These are phyloP conservation scores for Scaptomyza parva DNA, from an alignment of 2,888 invertebrate species.

Conservation along the genomic window DNA sequence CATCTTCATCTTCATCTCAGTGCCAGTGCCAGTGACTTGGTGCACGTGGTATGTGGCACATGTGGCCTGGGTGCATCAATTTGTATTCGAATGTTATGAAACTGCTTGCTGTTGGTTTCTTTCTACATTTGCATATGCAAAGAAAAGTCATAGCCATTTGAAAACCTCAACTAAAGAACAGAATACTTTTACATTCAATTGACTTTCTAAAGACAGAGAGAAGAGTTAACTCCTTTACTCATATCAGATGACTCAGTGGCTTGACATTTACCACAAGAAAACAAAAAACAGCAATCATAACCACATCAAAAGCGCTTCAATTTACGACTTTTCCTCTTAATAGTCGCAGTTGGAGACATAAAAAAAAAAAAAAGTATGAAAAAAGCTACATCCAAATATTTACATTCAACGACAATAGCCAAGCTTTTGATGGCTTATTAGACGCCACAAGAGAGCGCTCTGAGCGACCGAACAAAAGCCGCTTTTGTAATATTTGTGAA, in stretches of 20 bases:
- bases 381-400: conserved; percentile 61
- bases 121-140: conserved; percentile 23
- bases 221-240: conserved; percentile 20
- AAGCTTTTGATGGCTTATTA: conserved; percentile 74
- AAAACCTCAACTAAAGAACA: background rate
- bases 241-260: conserved; percentile 48
- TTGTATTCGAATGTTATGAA: conserved; percentile 10
- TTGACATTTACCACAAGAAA: conserved; percentile 27
- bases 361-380: conserved; percentile 25
- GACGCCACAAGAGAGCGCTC: conserved; percentile 55
- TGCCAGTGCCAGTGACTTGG: conserved; percentile 19
- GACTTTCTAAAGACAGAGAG: background rate
- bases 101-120: conserved; percentile 13
- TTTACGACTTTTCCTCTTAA: conserved; percentile 64
- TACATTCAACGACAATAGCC: conserved; percentile 57
- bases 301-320: conserved; percentile 63
- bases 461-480: conserved; percentile 67
- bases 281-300: conserved; percentile 40
- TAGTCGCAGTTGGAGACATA: conserved; percentile 10
- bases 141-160: background rate
- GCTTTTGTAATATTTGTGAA: conserved; percentile 58
- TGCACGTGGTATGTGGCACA: conserved; percentile 42
- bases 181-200: conserved; percentile 7
- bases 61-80: conserved; percentile 31
- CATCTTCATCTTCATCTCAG: conserved; percentile 3